Evolutionary conservation across 2,113 vertebrate genomes (phyloP).

Genomic region (Xenotilapia flavipinnis): DNA sequence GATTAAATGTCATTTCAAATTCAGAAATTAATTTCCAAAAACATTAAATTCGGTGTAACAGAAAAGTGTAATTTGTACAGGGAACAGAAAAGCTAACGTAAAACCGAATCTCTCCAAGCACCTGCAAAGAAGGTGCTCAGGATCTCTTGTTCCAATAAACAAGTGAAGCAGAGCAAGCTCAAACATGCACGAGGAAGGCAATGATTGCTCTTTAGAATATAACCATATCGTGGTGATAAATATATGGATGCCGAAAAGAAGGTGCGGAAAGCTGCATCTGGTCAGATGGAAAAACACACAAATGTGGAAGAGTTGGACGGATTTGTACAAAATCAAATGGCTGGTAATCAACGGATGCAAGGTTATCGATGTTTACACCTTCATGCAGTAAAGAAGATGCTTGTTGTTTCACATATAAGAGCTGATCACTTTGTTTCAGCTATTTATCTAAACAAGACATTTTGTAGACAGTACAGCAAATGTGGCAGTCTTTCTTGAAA

Average conservation of each 20-base stretch:
- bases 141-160: not conserved
- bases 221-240: not conserved
- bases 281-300: too few relatives aligned
- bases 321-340: too few relatives aligned
- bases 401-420: too few relatives aligned
- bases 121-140: not conserved
- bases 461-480: not conserved
- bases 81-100: not conserved
- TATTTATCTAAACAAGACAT: too few relatives aligned
- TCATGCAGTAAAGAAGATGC: too few relatives aligned
- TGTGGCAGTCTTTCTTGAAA: not conserved
- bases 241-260: too few relatives aligned
- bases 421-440: too few relatives aligned
- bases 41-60: fast-evolving
- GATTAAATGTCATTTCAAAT: not conserved
- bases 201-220: not conserved
- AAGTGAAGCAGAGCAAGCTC: too few relatives aligned
- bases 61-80: not conserved
- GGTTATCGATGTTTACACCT: too few relatives aligned
- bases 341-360: too few relatives aligned
- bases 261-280: too few relatives aligned
- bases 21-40: not conserved
- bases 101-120: not conserved
- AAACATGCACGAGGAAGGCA: not conserved
- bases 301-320: too few relatives aligned